A percentile compares a stretch with the other conserved stretches of the same genome.
Evolutionary conservation across 2,113 vertebrate species (phyloP).

Genomic region (Lichenostomus cassidix): DNA sequence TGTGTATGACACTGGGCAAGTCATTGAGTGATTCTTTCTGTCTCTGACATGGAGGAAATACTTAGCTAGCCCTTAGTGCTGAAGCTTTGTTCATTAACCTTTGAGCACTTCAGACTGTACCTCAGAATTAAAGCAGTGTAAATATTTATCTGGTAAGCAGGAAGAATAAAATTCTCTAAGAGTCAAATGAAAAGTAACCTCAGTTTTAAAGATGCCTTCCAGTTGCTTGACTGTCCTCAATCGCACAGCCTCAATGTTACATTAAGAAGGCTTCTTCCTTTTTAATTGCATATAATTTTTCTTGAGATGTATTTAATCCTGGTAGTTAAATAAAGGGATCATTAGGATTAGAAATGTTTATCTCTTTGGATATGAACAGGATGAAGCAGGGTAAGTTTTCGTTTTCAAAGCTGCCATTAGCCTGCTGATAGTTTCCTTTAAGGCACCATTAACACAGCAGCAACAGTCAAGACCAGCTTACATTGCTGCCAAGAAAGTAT

Average conservation of each 20-base stretch:
- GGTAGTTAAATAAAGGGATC: not conserved
- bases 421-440: not conserved
- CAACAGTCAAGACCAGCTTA: not conserved
- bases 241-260: not conserved
- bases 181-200: not conserved
- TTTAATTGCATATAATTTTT: not conserved
- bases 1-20: not conserved
- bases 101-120: not conserved
- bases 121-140: slow-evolving; percentile 16
- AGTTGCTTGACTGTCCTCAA: not conserved
- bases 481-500: not conserved
- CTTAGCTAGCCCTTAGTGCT: not conserved
- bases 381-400: not conserved
- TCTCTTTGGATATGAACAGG: not conserved
- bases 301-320: slow-evolving; percentile 10
- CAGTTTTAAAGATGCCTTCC: not conserved
- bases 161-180: not conserved
- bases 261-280: not conserved
- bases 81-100: slow-evolving; percentile 8
- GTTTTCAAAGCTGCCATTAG: not conserved
- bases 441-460: not conserved
- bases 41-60: not conserved
- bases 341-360: not conserved
- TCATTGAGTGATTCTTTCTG: not conserved
- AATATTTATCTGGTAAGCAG: not conserved